Conservation (phyloP, 2,113 vertebrate species). For the Paramisgurnus dabryanus region DNA sequence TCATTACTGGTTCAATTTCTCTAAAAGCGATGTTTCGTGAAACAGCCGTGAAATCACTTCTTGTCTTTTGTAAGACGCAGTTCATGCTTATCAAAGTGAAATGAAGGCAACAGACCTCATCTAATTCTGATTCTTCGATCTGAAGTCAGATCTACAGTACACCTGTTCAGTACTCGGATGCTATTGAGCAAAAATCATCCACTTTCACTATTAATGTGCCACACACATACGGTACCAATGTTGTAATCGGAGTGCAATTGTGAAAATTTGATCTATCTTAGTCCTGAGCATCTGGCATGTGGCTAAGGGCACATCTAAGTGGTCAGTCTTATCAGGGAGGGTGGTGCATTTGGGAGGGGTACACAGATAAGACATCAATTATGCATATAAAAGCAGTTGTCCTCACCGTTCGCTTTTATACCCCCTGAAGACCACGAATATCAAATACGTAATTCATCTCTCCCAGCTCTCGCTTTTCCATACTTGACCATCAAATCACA, state of each 20-base stretch:
- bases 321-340: conserved; percentile 47
- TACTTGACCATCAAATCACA: conserved; percentile 8
- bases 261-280: conserved; percentile 22
- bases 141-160: not conserved
- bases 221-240: not conserved
- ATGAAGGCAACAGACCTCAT: conserved; percentile 20
- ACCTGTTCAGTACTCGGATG: not conserved
- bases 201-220: not conserved
- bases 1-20: conserved; percentile 17
- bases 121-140: conserved; percentile 21
- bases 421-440: not conserved
- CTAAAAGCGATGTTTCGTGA: not conserved
- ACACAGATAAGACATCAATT: conserved; percentile 57
- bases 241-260: conserved; percentile 39
- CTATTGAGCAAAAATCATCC: not conserved
- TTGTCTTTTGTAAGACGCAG: conserved; percentile 5
- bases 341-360: conserved; percentile 26
- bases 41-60: conserved; percentile 16
- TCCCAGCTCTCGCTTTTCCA: conserved; percentile 14
- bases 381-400: conserved; percentile 50
- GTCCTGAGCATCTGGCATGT: not conserved
- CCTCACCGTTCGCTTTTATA: not conserved
- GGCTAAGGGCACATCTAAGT: conserved; percentile 38
- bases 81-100: conserved; percentile 18
- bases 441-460: not conserved